Base-by-base conservation (phyloP, 2,113 vertebrate genomes). In the Gallinago paraguaiae region DNA sequence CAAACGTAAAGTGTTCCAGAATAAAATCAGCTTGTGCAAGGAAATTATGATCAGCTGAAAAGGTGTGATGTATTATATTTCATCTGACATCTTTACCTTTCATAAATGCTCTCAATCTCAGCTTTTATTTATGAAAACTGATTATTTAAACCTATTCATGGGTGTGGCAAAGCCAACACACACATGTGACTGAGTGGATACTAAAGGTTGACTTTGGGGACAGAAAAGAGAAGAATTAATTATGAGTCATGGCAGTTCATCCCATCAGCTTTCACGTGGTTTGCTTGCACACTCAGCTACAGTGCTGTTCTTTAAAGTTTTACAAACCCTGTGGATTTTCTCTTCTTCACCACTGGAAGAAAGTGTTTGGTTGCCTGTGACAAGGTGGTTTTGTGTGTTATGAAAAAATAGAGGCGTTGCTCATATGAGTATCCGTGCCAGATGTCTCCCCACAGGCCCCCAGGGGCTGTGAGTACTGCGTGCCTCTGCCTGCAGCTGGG, bases 31-130 rank as follows among this genome's bases (percentile, higher is more conserved):
- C 68, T 91, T 91, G 37, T 87, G 30, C 65, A 82, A 79, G 69
- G 33, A 96, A 91, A 81, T 78, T 54, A 60, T 16, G 7, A 59
- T 91, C 57, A 46, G 48, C 30, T 92, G 83, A 41, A 75, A 81
- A 84, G 53, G 48, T 76, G 87, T 3, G 4, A 41, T 79, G 17
- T 81, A 27, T 86, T 88, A 17, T 79, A 68, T 93, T 95, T 89
- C 31, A 7, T 60, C 69, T 13, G 1, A 51, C 76, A 53, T 51
- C 31, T 45, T 85, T 46, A 82, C 17, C 20, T 87, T 30, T 79
- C 16, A 8, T 64, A 89, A 90, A 84, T 79, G 27, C 13, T 89
- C 37, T 78, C 11, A 27, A 22, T 81, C 7, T 92, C 33, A 59
- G 17, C 68, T 76, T 82, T 71, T 71, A 22, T 90, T 68, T 89